Evolutionary conservation across 1,140 invertebrate genomes (phyloP).

Genomic region (Drosophila aff.): DNA sequence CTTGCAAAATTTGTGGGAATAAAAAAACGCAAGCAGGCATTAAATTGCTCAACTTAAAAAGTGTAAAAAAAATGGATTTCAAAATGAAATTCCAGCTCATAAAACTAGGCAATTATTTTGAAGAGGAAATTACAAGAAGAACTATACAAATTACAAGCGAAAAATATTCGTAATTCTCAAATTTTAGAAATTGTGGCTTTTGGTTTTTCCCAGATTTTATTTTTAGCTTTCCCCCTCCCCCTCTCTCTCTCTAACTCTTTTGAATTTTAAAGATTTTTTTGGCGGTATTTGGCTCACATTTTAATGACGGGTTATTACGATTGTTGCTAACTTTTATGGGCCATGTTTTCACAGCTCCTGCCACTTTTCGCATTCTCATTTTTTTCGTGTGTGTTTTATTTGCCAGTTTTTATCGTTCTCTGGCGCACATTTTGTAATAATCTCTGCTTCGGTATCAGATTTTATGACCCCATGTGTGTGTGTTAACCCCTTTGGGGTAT

Average conservation of each 20-base stretch:
- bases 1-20: slow-evolving; percentile 45
- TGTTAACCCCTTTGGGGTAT: slow-evolving; percentile 26
- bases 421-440: slow-evolving; percentile 62
- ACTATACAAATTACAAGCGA: neutral
- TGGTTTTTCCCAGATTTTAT: neutral
- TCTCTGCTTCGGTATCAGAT: slow-evolving; percentile 50
- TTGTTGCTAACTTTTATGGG: slow-evolving; percentile 41
- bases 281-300: slow-evolving; percentile 8
- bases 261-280: neutral
- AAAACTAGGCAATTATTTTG: neutral
- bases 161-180: neutral
- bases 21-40: slow-evolving; percentile 8
- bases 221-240: neutral
- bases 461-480: slow-evolving; percentile 29
- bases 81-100: neutral
- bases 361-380: slow-evolving; percentile 13
- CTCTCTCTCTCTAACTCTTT: neutral
- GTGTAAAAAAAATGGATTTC: too few species aligned
- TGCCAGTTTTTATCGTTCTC: slow-evolving; percentile 35
- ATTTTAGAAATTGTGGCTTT: neutral
- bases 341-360: slow-evolving; percentile 23
- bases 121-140: too few species aligned
- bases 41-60: slow-evolving; percentile 3
- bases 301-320: slow-evolving; percentile 12
- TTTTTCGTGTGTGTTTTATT: slow-evolving; percentile 31